Base-by-base conservation (phyloP, 2,113 vertebrate species). In the Cyrtonyx montezumae region DNA sequence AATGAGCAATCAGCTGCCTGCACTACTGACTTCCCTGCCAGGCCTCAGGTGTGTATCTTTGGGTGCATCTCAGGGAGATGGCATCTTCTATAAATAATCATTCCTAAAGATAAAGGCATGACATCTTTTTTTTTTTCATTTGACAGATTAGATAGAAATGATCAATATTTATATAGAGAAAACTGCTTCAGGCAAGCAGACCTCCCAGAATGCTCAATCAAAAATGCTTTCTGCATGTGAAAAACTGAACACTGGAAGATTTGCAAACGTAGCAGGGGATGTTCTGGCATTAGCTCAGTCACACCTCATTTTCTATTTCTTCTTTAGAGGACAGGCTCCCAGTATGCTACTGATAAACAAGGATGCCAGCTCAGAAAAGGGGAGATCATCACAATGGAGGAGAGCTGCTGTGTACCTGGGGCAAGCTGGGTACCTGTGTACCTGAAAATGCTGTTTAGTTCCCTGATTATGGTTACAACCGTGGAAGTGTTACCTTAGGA, bases 1-100 rank as follows among this genome's bases (percentile, higher is more conserved):
- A 93, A 95, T 93, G 93, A 88, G 90, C 84, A 95, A 95, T 91
- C 90, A 93, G 71, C 75, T 12, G 76, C 93, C 92, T 62, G 90
- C 83, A 75, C 92, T 30, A 49, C 83, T 63, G 67, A 16, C 46
- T 79, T 34, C 36, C 28, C 74, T 59, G 2, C 91, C 79, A 15
- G 18, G 19, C 76, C 83, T 84, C 55, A 91, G 46, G 51, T 61
- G 56, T 11, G 2, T 19, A 68, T 78, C 92, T 84, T 58, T 58
- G 73, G 51, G 74, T 75, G 61, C 62, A 89, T 93, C 93, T 65
- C 40, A 8, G 22, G 51, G 76, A 90, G 83, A 46, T 25, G 62
- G 82, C 84, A 73, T 78, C 76, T 56, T 66, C 91, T 79, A 49
- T 51, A 96, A 91, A 96, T 91, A 95, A 71, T 10, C 43, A 20